Evolutionary conservation across 1,140 invertebrate genomes (phyloP).

Genomic region (Drosophila trapezifrons): DNA sequence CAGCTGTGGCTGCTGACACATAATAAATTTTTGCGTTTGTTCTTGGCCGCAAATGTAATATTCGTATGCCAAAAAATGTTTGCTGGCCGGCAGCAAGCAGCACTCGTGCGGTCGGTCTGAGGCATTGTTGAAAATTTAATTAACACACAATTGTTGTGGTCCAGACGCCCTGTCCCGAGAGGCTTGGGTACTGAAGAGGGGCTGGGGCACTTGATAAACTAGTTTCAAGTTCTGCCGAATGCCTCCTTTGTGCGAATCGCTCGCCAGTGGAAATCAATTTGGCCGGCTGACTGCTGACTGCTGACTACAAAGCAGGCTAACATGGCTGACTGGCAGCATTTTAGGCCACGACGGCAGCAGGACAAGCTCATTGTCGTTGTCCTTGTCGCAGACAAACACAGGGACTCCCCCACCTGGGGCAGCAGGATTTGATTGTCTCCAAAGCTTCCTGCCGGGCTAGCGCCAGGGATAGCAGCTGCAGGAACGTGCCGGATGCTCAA

Average conservation of each 20-base stretch:
- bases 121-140: conserved; percentile 72
- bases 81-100: conserved; percentile 23
- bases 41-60: conserved; percentile 54
- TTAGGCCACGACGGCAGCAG: conserved; percentile 37
- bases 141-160: conserved; percentile 67
- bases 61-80: conserved; percentile 45
- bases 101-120: conserved; percentile 27
- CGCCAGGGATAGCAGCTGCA: conserved; percentile 21
- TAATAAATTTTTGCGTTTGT: conserved; percentile 70
- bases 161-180: conserved; percentile 19
- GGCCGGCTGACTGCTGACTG: conserved; percentile 14
- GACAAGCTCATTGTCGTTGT: conserved; percentile 51
- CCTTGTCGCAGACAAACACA: conserved; percentile 5
- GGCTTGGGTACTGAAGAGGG: neutral
- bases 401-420: conserved; percentile 30
- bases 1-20: conserved; percentile 60
- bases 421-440: conserved; percentile 55
- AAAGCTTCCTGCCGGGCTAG: conserved; percentile 28
- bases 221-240: conserved; percentile 43
- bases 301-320: conserved; percentile 50
- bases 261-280: conserved; percentile 63
- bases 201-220: conserved; percentile 44
- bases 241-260: conserved; percentile 24
- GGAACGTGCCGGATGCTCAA: conserved; percentile 38
- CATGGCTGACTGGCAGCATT: conserved; percentile 51